Conservation (phyloP, 2,888 invertebrate species). For the Epirrita christyi region DNA sequence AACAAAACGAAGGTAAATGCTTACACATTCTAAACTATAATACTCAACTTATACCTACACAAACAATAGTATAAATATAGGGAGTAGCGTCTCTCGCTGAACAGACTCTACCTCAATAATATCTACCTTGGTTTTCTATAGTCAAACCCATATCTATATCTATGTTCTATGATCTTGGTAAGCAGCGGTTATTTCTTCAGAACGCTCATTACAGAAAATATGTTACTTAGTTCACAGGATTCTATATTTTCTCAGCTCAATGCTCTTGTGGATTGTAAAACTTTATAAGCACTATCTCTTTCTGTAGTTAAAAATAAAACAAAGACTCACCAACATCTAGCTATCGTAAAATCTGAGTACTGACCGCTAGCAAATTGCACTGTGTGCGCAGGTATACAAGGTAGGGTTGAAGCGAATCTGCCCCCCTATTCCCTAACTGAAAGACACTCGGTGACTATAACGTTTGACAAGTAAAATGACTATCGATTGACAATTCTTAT, state of each 20-base stretch:
- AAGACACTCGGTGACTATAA: too few species aligned
- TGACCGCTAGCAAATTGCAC: constrained; percentile 3
- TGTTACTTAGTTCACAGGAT: neutral
- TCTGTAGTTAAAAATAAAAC: constrained; percentile 10
- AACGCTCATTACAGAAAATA: neutral
- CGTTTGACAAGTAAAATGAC: too few species aligned
- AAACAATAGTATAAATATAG: neutral
- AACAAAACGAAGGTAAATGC: neutral
- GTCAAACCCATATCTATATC: neutral
- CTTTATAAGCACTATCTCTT: constrained; percentile 9
- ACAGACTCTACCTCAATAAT: too few species aligned
- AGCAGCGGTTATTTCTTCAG: neutral
- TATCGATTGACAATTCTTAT: too few species aligned
- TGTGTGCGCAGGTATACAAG: neutral
- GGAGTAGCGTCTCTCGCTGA: too few species aligned
- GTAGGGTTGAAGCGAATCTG: too few species aligned
- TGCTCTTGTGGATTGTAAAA: constrained; percentile 10
- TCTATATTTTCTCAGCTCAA: neutral
- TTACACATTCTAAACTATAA: neutral
- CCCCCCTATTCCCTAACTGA: too few species aligned
- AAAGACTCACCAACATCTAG: constrained; percentile 4
- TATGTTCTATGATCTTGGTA: neutral
- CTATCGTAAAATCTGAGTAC: constrained; percentile 2
- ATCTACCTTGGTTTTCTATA: too few species aligned
- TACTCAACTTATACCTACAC: neutral